Evolutionary conservation across 2,113 vertebrate genomes (phyloP).

Genomic region (Scomber scombrus): DNA sequence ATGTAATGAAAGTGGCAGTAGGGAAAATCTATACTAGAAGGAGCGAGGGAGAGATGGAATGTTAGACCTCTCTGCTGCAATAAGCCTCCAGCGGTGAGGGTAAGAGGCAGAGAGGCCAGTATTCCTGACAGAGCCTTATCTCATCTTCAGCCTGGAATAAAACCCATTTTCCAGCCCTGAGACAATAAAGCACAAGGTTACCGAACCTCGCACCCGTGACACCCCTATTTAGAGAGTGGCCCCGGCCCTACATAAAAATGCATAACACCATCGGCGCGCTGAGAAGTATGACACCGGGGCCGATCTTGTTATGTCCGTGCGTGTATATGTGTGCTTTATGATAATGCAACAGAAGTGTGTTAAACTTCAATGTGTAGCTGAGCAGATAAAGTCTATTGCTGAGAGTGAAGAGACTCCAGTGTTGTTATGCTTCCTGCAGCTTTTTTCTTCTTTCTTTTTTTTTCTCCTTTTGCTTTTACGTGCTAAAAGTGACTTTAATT

Average conservation of each 20-base stretch:
- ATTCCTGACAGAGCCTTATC: conserved; percentile 83
- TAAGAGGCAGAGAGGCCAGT: conserved; percentile 72
- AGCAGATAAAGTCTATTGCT: conserved; percentile 32
- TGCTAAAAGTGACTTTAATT: conserved; percentile 30
- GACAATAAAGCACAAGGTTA: conserved; percentile 85
- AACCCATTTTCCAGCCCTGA: conserved; percentile 82
- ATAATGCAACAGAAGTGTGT: conserved; percentile 43
- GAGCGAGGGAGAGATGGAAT: conserved; percentile 61
- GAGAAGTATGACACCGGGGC: conserved; percentile 57
- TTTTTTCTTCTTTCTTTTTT: conserved; percentile 11
- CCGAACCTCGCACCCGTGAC: conserved; percentile 77
- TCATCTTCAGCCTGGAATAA: conserved; percentile 83
- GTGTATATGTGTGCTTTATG: conserved; percentile 41
- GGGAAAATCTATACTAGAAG: conserved; percentile 72
- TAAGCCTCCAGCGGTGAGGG: conserved; percentile 78
- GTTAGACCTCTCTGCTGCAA: conserved; percentile 75
- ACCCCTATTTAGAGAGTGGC: conserved; percentile 81
- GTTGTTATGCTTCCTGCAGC: background rate
- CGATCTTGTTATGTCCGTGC: conserved; percentile 11
- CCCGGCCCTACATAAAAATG: conserved; percentile 79
- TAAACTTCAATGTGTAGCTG: conserved; percentile 27
- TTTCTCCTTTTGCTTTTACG: background rate
- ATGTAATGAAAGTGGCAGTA: conserved; percentile 69
- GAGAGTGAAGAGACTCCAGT: background rate
- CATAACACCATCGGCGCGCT: conserved; percentile 63